Base-by-base conservation (phyloP, 53 echinoderm and acorn worm species). In the Astropecten irregularis region DNA sequence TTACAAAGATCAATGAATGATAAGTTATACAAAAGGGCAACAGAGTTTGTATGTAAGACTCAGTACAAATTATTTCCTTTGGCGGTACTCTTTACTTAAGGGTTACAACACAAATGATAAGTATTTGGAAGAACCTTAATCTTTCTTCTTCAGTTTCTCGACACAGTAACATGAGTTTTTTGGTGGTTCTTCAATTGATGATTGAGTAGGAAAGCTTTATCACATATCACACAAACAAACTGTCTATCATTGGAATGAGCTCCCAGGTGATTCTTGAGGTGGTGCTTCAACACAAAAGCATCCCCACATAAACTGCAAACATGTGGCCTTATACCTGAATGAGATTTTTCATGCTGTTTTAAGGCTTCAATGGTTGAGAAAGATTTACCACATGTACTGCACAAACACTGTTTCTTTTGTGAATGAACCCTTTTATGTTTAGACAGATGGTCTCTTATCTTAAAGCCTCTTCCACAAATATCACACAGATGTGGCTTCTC, bases 151-250 rank as follows among this genome's bases (percentile, higher is more conserved):
- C n/a, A n/a, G n/a, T n/a, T n/a, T n/a, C n/a, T n/a, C n/a, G n/a
- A n/a, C n/a, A n/a, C n/a, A n/a, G n/a, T 42, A 11, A 28, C 11
- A 31, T 66, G 66, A 9, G 66, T 66, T 20, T 66, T 37, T 9
- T 19, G 2, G 40, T 66, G 66, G 38, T n/a, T 27, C 32, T 39
- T 15, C 38, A 66, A 40, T 27, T 66, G 66, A 23, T 66, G 66
- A 14, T 66, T 66, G 31, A 66, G 28, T 19, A 66, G 23, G 66
- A 76, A 76, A 36, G 56, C 39, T 23, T 76, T 76, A 39, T 76
- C 37, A 28, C 76, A 76, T 6, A 76, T 37, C 22, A 21, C 39
- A 57, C 76, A 76, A 3, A 22, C 39, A 22, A 76, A 76, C 2
- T 56, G 57, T 18, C 56, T 55, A 8, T 57, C 56, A 10, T 76